Conservation (phyloP, 2,888 invertebrate genomes). For the Therioaphis trifolii region DNA sequence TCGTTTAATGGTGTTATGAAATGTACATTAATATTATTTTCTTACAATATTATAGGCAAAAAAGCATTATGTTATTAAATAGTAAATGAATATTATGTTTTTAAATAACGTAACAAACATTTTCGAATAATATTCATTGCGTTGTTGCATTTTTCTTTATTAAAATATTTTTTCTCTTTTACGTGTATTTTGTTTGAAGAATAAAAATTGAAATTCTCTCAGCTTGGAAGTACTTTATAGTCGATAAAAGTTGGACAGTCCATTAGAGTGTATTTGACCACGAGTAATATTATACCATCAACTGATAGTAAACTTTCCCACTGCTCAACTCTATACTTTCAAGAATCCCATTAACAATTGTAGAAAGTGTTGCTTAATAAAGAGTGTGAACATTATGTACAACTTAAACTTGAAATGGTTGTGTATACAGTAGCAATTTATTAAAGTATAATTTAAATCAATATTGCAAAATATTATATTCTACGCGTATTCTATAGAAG, state of each 20-base stretch:
- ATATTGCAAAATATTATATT: no score
- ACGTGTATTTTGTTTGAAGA: neutral
- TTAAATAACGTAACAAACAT: neutral
- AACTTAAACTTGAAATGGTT: neutral
- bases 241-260: slow-evolving; percentile 21
- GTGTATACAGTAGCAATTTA: no score
- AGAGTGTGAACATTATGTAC: neutral
- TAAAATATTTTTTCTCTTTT: neutral
- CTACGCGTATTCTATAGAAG: no score
- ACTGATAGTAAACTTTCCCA: slow-evolving; percentile 27
- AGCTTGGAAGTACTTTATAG: neutral
- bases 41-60: no score
- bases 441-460: no score
- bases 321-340: neutral
- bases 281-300: slow-evolving; percentile 39
- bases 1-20: no score
- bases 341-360: slow-evolving; percentile 8
- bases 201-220: slow-evolving; percentile 7
- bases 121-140: neutral
- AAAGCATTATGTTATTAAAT: no score
- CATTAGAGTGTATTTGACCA: slow-evolving; percentile 37
- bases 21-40: no score
- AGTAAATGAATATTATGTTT: neutral
- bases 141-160: neutral
- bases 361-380: neutral